Conservation (phyloP, 2,888 invertebrate species). For the Tenthredo notha region DNA sequence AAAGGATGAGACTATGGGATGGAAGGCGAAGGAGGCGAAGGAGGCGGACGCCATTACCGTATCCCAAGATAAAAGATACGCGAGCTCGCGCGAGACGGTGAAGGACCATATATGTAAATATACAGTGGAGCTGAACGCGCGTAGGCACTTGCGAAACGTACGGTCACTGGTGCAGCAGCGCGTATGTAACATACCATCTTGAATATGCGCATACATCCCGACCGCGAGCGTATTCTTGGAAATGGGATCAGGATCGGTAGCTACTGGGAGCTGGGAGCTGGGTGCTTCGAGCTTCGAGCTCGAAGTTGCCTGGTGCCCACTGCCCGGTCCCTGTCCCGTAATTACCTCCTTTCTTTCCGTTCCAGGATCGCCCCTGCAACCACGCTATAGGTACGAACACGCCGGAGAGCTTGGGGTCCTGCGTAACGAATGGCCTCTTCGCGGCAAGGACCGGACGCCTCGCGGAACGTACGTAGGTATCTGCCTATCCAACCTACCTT, state of each 20-base stretch:
- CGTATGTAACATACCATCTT: slow-evolving; percentile 78
- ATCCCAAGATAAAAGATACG: slow-evolving; percentile 77
- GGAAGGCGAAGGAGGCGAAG: slow-evolving; percentile 61
- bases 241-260: slow-evolving; percentile 73
- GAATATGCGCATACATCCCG: slow-evolving; percentile 77
- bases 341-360: slow-evolving; percentile 73
- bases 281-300: neutral
- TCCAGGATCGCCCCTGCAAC: slow-evolving; percentile 43
- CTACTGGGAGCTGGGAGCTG: slow-evolving; percentile 69
- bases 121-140: slow-evolving; percentile 57
- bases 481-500: neutral
- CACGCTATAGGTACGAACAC: slow-evolving; percentile 23
- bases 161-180: slow-evolving; percentile 73
- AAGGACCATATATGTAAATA: slow-evolving; percentile 78
- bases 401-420: slow-evolving; percentile 11
- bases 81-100: slow-evolving; percentile 69
- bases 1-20: slow-evolving; percentile 30
- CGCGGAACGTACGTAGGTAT: slow-evolving; percentile 36
- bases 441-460: slow-evolving; percentile 26
- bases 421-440: slow-evolving; percentile 44
- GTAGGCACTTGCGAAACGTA: slow-evolving; percentile 65
- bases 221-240: slow-evolving; percentile 74
- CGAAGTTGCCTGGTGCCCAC: slow-evolving; percentile 56
- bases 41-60: slow-evolving; percentile 69
- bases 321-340: slow-evolving; percentile 76